Conservation (phyloP, 2,113 vertebrate genomes). For the Odocoileus hemionus region DNA sequence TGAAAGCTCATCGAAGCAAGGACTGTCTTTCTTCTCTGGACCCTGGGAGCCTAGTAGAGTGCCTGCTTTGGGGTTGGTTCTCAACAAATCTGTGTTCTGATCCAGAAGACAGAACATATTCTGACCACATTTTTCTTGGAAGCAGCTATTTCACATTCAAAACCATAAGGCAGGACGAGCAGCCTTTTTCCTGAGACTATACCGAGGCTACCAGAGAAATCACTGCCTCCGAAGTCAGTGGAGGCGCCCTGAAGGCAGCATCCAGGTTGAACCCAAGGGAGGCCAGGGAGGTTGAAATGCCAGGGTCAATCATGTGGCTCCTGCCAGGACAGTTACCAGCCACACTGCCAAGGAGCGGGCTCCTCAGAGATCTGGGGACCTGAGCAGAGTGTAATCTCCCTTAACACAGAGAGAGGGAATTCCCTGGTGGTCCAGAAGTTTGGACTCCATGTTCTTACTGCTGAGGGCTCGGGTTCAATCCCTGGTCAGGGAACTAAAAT, state of each 20-base stretch:
- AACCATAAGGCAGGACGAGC: neutral
- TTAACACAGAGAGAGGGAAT: neutral
- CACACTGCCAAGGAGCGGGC: neutral
- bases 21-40: neutral
- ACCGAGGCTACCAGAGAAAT: neutral
- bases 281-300: accelerated
- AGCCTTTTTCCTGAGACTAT: neutral
- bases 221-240: neutral
- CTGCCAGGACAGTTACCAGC: neutral
- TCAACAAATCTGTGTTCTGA: neutral
- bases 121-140: neutral
- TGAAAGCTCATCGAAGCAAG: neutral
- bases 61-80: accelerated
- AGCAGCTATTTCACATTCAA: neutral
- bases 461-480: neutral
- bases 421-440: neutral
- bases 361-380: neutral
- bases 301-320: neutral
- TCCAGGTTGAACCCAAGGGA: neutral
- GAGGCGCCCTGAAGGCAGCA: neutral
- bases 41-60: neutral
- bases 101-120: neutral
- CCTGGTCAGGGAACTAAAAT: neutral
- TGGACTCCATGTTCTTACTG: neutral
- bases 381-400: neutral